Conservation (phyloP, 2,113 vertebrate species). For the Muntiacus reevesi region DNA sequence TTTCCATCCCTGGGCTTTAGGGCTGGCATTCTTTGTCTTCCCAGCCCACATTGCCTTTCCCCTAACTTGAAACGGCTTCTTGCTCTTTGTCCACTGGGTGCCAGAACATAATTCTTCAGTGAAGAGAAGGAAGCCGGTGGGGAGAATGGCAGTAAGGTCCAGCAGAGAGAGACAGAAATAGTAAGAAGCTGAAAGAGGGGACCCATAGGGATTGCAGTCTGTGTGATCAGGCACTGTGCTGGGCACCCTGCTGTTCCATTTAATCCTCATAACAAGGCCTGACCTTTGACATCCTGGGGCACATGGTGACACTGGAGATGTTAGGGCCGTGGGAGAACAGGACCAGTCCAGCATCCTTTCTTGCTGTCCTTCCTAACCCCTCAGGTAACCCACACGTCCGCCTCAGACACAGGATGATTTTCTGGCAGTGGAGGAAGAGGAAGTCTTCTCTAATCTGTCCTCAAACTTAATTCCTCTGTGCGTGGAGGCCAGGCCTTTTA, state of each 20-base stretch:
- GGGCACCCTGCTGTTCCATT: not conserved
- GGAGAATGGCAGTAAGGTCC: not conserved
- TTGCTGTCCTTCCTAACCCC: not conserved
- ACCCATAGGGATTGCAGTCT: not conserved
- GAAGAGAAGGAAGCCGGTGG: not conserved
- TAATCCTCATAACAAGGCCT: not conserved
- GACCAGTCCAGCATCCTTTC: not conserved
- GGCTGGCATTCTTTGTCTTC: not conserved
- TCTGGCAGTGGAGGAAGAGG: not conserved
- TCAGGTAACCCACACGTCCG: not conserved
- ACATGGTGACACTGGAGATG: not conserved
- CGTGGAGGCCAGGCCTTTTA: not conserved
- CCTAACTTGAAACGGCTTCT: not conserved
- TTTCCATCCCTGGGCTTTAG: not conserved
- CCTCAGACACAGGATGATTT: not conserved
- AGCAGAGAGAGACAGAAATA: not conserved
- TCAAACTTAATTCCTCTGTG: not conserved
- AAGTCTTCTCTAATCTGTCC: not conserved
- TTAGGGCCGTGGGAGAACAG: not conserved
- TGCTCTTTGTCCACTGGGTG: not conserved
- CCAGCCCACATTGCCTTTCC: not conserved
- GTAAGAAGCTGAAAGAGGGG: not conserved
- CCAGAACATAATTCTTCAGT: not conserved
- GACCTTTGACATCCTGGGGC: not conserved
- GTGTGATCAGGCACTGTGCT: not conserved